Evolutionary conservation across 2,113 vertebrate species (phyloP).

Genomic region (Cryptomyrus ogoouensis): DNA sequence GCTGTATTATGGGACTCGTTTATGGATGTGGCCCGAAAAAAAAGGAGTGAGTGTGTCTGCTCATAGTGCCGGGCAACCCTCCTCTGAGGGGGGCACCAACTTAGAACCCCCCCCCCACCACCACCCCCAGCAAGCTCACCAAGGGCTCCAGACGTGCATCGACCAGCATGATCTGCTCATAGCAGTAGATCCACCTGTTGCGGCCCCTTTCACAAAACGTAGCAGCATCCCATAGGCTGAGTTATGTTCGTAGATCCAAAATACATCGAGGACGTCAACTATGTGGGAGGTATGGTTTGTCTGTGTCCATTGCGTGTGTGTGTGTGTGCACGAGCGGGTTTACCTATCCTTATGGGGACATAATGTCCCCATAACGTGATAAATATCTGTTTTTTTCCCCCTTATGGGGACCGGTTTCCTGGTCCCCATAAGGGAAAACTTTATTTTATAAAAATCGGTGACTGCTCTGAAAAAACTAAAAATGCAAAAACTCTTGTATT

Average conservation of each 20-base stretch:
- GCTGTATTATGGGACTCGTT: slow-evolving; percentile 40
- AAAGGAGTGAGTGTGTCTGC: slow-evolving; percentile 34
- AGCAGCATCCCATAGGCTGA: background rate
- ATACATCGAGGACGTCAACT: background rate
- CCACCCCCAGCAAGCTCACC: background rate
- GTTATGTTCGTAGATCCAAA: background rate
- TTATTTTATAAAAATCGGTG: no score
- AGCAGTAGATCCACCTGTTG: slow-evolving; percentile 44
- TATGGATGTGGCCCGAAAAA: slow-evolving; percentile 34
- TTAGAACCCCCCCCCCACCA: background rate
- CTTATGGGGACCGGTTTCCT: no score
- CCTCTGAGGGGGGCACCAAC: background rate
- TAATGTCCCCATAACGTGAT: no score
- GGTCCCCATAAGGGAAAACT: no score
- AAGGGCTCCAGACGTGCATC: background rate
- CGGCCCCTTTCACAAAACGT: slow-evolving; percentile 32
- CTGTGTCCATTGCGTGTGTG: background rate
- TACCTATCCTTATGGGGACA: no score
- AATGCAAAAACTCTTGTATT: no score
- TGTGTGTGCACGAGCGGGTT: background rate
- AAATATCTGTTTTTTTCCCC: no score
- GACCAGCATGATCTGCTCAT: slow-evolving; percentile 18
- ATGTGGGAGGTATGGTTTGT: background rate
- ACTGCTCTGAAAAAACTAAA: no score
- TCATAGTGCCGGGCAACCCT: background rate